Conservation (phyloP, 1,140 invertebrate species). For the Diachasmimorpha longicaudata region DNA sequence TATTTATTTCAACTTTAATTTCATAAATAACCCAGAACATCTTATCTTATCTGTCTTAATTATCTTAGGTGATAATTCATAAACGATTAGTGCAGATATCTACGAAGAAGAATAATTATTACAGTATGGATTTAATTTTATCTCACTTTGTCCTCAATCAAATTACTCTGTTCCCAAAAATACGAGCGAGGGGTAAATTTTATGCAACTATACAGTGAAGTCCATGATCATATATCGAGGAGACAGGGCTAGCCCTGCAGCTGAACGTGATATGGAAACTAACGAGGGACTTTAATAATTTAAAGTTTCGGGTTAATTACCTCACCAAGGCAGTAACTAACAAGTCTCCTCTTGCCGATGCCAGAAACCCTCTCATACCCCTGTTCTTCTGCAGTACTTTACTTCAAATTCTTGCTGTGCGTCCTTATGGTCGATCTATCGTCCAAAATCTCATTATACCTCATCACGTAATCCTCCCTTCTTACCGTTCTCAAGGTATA, state of each 20-base stretch:
- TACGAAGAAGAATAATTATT: no score
- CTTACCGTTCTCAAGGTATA: neutral
- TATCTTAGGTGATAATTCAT: no score
- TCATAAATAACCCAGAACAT: no score
- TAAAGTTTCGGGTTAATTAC: constrained; percentile 37
- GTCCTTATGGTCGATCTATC: constrained; percentile 14
- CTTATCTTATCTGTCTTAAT: no score
- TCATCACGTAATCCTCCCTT: constrained; percentile 9
- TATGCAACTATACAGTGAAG: neutral
- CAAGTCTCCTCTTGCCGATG: constrained; percentile 4
- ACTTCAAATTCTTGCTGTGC: constrained; percentile 2
- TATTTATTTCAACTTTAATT: no score
- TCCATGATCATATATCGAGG: neutral
- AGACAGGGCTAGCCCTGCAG: constrained; percentile 11
- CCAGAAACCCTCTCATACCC: neutral
- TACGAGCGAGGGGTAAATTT: no score
- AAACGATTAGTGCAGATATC: no score
- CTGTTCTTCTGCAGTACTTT: neutral
- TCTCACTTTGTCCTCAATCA: no score
- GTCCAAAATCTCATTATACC: constrained; percentile 29
- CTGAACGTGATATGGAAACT: constrained; percentile 32
- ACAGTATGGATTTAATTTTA: no score
- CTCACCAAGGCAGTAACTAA: constrained; percentile 17
- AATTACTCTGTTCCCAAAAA: no score
- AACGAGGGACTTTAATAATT: constrained; percentile 38